Evolutionary conservation across 1,140 invertebrate genomes (phyloP).

Genomic region (Drosophila paulistorum): DNA sequence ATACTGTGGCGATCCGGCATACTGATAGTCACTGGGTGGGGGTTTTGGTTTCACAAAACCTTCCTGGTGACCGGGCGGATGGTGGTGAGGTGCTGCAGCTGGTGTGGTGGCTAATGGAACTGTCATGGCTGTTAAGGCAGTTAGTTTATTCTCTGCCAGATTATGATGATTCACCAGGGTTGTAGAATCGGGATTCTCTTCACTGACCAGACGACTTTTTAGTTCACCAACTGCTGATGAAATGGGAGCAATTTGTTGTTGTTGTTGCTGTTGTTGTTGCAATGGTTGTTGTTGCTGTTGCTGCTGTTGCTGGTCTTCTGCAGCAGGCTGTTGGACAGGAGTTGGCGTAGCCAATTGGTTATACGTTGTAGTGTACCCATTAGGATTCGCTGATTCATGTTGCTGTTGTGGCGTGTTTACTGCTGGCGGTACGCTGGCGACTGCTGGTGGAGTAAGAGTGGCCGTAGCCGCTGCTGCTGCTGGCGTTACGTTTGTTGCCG

Average conservation of each 20-base stretch:
- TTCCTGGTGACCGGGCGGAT: constrained; percentile 56
- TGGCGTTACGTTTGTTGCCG: constrained; percentile 2
- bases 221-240: constrained; percentile 52
- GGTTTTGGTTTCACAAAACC: constrained; percentile 82
- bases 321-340: constrained; percentile 28
- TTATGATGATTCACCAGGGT: constrained; percentile 78
- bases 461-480: constrained; percentile 20
- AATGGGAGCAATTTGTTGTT: constrained; percentile 30
- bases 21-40: constrained; percentile 81
- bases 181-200: constrained; percentile 82
- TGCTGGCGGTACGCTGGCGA: constrained; percentile 2
- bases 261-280: constrained; percentile 41
- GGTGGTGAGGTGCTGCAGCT: constrained; percentile 27
- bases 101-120: constrained; percentile 53
- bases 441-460: constrained; percentile 28
- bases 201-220: constrained; percentile 74
- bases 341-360: constrained; percentile 24
- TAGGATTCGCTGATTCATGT: constrained; percentile 52
- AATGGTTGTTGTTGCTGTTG: constrained; percentile 39
- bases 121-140: constrained; percentile 77
- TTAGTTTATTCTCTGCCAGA: constrained; percentile 75
- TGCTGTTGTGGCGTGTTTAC: constrained; percentile 53
- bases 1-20: constrained; percentile 63
- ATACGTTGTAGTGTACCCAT: constrained; percentile 31
- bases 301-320: constrained; percentile 45